Conservation (phyloP, 2,797 vertebrate genomes). For the Diceros bicornis region DNA sequence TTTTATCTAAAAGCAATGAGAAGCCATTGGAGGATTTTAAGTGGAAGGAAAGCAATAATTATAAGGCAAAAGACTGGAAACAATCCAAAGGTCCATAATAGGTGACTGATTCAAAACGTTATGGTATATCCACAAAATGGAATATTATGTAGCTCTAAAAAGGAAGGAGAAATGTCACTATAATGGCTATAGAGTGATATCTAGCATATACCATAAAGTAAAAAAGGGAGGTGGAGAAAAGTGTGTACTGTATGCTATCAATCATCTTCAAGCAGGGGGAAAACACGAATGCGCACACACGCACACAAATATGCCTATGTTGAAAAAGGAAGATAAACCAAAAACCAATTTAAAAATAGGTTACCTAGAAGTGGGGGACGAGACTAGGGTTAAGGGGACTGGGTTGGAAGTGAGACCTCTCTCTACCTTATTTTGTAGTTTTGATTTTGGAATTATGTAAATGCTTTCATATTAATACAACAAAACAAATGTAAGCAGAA, state of each 20-base stretch:
- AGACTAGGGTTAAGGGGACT: background rate
- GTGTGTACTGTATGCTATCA: background rate
- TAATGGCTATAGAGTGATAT: background rate
- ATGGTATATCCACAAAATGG: background rate
- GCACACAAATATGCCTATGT: background rate
- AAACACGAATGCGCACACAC: background rate
- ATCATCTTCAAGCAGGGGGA: background rate
- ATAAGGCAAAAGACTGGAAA: conserved; percentile 24
- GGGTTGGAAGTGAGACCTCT: background rate
- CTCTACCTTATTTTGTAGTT: background rate
- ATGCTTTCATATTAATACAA: background rate
- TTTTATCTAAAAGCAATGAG: background rate
- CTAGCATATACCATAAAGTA: background rate
- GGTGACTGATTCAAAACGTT: background rate
- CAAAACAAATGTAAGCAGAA: conserved; percentile 20
- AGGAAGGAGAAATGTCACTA: background rate
- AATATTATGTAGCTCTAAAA: background rate
- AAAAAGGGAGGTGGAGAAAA: background rate
- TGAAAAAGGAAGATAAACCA: background rate
- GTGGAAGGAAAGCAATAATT: background rate
- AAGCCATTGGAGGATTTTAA: background rate
- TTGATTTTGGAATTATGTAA: background rate
- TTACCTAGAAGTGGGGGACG: background rate
- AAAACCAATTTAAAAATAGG: background rate
- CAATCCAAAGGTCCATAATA: background rate